Conservation (phyloP, 2,113 vertebrate species). For the Thomomys bottae region DNA sequence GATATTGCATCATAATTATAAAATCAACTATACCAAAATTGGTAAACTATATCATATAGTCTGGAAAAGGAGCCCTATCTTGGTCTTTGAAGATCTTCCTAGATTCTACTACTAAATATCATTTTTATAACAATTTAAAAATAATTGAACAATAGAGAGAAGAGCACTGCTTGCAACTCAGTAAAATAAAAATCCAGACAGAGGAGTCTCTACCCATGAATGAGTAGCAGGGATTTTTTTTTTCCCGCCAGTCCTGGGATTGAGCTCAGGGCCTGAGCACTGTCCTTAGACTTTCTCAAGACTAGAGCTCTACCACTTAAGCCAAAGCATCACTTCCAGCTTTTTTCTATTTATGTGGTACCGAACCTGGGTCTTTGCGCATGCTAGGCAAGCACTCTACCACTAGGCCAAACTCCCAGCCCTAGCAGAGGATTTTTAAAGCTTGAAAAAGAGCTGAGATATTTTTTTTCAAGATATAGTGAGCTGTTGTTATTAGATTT, state of each 20-base stretch:
- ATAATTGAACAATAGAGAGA: neutral
- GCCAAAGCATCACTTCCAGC: too few species aligned
- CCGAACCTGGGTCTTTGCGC: too few species aligned
- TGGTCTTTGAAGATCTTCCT: constrained; percentile 36
- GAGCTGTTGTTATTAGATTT: too few species aligned
- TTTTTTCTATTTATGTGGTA: too few species aligned
- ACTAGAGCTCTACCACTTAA: too few species aligned
- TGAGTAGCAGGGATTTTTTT: constrained; percentile 53
- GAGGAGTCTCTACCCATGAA: constrained; percentile 34
- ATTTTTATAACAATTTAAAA: constrained; percentile 55
- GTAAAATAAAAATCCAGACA: constrained; percentile 66
- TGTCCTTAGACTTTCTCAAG: too few species aligned
- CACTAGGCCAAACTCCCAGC: too few species aligned
- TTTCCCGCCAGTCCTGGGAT: too few species aligned
- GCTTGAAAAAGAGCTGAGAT: constrained; percentile 47
- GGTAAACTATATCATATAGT: constrained; percentile 19
- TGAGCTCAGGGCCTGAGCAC: too few species aligned
- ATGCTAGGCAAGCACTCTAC: too few species aligned
- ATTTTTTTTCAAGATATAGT: constrained; percentile 71
- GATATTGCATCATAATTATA: constrained; percentile 39
- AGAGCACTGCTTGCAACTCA: neutral
- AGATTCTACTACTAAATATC: neutral
- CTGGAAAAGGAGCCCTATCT: neutral
- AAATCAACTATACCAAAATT: neutral
- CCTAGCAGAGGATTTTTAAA: constrained; percentile 55